Evolutionary conservation across 2,113 vertebrate species (phyloP).

Genomic region (Thermophis baileyi): DNA sequence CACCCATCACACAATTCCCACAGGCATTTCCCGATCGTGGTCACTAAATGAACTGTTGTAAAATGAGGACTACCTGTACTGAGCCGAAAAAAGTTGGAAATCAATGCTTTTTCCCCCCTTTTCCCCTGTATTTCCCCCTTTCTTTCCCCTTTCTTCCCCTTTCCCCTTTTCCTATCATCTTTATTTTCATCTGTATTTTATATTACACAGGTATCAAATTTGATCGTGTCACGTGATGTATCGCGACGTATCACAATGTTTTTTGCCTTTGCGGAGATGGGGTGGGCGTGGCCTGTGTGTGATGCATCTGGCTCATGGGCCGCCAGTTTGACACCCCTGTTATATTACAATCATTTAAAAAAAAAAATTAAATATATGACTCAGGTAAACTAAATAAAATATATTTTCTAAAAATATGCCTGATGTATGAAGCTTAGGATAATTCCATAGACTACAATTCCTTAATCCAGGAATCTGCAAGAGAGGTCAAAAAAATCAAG

Average conservation of each 20-base stretch:
- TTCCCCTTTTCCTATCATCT: not conserved
- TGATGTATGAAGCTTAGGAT: not conserved
- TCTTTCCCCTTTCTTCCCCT: not conserved
- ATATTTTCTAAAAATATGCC: not conserved
- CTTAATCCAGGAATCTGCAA: not conserved
- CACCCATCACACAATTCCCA: not conserved
- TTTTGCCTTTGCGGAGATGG: no score
- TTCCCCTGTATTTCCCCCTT: not conserved
- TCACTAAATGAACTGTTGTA: not conserved
- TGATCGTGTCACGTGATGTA: no score
- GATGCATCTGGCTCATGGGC: no score
- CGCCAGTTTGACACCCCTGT: no score
- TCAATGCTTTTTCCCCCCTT: not conserved
- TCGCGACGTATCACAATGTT: fast-evolving
- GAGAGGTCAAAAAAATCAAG: not conserved
- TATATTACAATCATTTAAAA: not conserved
- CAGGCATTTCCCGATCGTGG: not conserved
- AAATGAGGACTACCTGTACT: not conserved
- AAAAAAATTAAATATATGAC: not conserved
- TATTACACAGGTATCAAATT: not conserved
- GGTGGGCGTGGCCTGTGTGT: no score
- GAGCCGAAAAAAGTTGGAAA: not conserved
- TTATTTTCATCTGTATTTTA: not conserved
- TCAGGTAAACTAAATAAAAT: not conserved
- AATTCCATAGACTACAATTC: not conserved